Base-by-base conservation (phyloP, 2,113 vertebrate genomes). In the Triplophysa siluroides region DNA sequence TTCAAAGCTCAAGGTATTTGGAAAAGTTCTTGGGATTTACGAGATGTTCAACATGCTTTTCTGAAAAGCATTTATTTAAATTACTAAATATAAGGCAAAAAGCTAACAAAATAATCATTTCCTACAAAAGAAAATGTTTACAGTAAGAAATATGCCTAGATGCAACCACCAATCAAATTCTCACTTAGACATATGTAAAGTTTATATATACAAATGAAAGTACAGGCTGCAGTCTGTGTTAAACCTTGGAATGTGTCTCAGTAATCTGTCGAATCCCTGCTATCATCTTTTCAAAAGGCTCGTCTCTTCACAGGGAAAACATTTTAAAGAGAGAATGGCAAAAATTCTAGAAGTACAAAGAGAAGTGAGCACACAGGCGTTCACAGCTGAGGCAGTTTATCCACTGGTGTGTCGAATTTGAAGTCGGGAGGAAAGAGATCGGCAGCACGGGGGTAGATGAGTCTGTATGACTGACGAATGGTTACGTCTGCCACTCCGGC, bases 401-500 rank as follows among this genome's bases (percentile, higher is more conserved):
- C 97, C 62, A 99, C 97, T 0, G 98, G 98, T 0, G 97, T 99
- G 89, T 99, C 97, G 62, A 99, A 99, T 87, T 98, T 99, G 95
- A 99, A 99, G 90, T 99, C 98, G 79, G 95, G 88, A 74, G 98
- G 98, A 87, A 99, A 99, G 81, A 99, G 96, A 88, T 98, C 97
- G 3, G 96, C 96, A n/a, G 98, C 98, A 0, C 96, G 94, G 4
- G 97, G 96, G 78, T 99, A 99, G 91, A 99, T 98, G 8, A 99
- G 94, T 45, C 98, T 92, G 86, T 99, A 99, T 0, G 98, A 99
- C 89, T 99, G 97, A 73, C 98, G 92, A 86, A 99, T 99, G 0
- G 98, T 99, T 54, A 99, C 98, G n/a, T 99, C 97, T 11, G 98
- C 98, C n/a, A 99, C 98, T 12, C 98, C 98, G 10, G 98, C 97